Conservation (phyloP, 2,888 invertebrate species). For the Oligia latruncula region DNA sequence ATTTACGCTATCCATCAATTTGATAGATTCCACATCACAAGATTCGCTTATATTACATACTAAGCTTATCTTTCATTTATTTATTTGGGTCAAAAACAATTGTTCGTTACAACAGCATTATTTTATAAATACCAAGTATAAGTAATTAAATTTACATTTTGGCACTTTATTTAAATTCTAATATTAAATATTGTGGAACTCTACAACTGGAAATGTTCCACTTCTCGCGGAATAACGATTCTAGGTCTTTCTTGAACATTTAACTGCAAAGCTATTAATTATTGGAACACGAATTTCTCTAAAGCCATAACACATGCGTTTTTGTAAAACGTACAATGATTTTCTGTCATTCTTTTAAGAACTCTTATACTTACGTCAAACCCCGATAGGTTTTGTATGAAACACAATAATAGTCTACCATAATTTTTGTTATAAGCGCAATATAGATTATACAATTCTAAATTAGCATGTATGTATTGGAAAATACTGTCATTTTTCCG, state of each 20-base stretch:
- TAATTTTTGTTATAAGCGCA: conserved; percentile 39
- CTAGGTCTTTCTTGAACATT: conserved; percentile 18
- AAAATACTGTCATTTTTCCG: conserved; percentile 14
- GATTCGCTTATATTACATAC: background rate
- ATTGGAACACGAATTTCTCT: conserved; percentile 12
- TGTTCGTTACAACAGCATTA: background rate
- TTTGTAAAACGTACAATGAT: conserved; percentile 43
- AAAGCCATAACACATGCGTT: conserved; percentile 26
- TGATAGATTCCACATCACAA: background rate
- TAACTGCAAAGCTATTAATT: conserved; percentile 13
- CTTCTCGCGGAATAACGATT: conserved; percentile 47
- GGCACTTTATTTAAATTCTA: background rate
- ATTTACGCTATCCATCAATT: background rate
- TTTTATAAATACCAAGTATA: background rate
- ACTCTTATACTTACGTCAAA: conserved; percentile 20
- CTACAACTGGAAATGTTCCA: conserved; percentile 30
- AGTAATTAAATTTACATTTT: background rate
- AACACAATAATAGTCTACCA: conserved; percentile 37
- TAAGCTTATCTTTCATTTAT: background rate
- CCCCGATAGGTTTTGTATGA: conserved; percentile 43
- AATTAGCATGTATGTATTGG: conserved; percentile 15
- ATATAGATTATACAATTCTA: background rate
- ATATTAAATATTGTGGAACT: background rate
- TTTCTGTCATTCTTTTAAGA: conserved; percentile 22
- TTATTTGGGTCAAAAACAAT: no score